Conservation (phyloP, 1,140 invertebrate genomes). For the Monochamus saltuarius region DNA sequence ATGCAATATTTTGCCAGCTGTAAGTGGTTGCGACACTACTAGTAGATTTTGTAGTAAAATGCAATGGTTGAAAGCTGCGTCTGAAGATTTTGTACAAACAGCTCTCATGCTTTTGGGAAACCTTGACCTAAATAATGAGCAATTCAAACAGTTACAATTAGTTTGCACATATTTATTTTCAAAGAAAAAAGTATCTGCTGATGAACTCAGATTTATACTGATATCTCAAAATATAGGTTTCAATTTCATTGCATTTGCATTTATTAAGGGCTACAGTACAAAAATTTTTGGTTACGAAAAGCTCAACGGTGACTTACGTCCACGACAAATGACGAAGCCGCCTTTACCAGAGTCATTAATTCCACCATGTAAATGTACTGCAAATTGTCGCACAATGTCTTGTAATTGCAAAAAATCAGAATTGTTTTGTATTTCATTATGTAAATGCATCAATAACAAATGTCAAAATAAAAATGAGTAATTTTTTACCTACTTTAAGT, state of each 20-base stretch:
- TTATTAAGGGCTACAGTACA: too few species aligned
- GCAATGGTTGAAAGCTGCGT: slow-evolving; percentile 23
- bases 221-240: slow-evolving; percentile 34
- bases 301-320: too few species aligned
- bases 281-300: too few species aligned
- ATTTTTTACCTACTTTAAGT: too few species aligned
- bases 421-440: slow-evolving; percentile 27
- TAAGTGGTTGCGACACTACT: background rate
- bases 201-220: slow-evolving; percentile 31
- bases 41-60: slow-evolving; percentile 5
- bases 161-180: too few species aligned
- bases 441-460: too few species aligned
- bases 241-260: slow-evolving; percentile 3
- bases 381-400: slow-evolving; percentile 23
- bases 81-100: slow-evolving; percentile 28
- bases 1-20: slow-evolving; percentile 32
- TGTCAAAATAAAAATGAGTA: too few species aligned
- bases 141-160: too few species aligned
- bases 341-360: slow-evolving; percentile 20
- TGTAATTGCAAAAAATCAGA: slow-evolving; percentile 23
- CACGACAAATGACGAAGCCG: slow-evolving; percentile 8
- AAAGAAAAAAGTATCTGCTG: slow-evolving; percentile 29
- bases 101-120: slow-evolving; percentile 21
- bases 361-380: slow-evolving; percentile 24
- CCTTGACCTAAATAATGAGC: too few species aligned